phyloP scores from a whole-genome alignment of 2,888 invertebrate genomes.

The Hyposoter dolosus region DNA sequence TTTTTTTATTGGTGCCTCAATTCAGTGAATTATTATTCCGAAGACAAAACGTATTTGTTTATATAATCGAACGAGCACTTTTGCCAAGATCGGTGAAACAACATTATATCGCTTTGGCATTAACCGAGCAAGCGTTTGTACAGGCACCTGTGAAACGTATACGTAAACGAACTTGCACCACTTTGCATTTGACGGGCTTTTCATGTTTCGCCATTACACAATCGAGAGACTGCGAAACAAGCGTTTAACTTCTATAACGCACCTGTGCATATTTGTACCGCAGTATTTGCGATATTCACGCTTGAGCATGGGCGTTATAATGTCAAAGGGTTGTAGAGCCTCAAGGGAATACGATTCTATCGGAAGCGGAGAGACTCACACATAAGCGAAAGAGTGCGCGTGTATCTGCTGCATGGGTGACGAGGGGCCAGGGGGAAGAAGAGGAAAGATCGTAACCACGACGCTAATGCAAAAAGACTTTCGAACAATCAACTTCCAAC shows the following conservation, averaged over 20 bases:
- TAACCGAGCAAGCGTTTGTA: not conserved
- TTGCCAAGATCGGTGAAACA: not conserved
- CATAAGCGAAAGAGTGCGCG: constrained; percentile 34
- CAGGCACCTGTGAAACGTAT: constrained; percentile 17
- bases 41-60: not conserved
- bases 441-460: constrained; percentile 46
- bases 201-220: constrained; percentile 10
- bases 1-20: not conserved
- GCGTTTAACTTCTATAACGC: constrained; percentile 9
- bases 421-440: not conserved
- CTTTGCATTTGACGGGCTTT: constrained; percentile 44
- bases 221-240: not conserved
- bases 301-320: constrained; percentile 22
- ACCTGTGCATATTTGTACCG: constrained; percentile 30
- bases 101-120: constrained; percentile 33
- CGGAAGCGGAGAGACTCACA: constrained; percentile 64
- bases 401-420: too few species aligned
- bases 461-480: constrained; percentile 5
- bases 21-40: too few species aligned
- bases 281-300: constrained; percentile 25
- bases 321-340: constrained; percentile 6
- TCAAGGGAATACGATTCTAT: constrained; percentile 41
- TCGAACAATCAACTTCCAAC: not conserved
- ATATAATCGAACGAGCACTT: not conserved
- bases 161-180: constrained; percentile 18